phyloP scores from a whole-genome alignment of 2,113 vertebrate species.

The Forbesichthys agassizii region DNA sequence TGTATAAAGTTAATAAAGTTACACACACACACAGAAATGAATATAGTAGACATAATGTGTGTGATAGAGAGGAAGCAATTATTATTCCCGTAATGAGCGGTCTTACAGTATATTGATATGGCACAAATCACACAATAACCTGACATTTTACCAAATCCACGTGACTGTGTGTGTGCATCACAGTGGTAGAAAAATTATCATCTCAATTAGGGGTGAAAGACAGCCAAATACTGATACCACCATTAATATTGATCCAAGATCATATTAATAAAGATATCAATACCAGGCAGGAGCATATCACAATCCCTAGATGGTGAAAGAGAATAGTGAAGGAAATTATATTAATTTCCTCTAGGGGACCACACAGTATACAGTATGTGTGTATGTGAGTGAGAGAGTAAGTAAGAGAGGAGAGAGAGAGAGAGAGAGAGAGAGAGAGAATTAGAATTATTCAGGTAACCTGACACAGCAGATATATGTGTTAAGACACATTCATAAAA shows the following conservation, averaged over 20 bases:
- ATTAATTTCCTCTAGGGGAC: not conserved
- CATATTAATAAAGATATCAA: constrained; percentile 9
- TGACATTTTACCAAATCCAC: too few species aligned
- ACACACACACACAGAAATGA: too few species aligned
- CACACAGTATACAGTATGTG: not conserved
- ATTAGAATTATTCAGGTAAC: too few species aligned
- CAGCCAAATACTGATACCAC: not conserved
- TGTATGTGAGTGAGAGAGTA: not conserved
- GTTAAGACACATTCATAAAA: too few species aligned
- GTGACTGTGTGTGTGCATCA: too few species aligned
- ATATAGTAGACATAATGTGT: too few species aligned
- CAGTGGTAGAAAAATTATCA: not conserved
- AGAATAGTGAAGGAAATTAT: constrained; percentile 17
- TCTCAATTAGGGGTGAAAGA: not conserved
- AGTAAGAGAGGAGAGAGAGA: not conserved
- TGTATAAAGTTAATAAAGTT: too few species aligned
- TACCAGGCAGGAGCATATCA: constrained; percentile 20
- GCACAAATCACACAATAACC: too few species aligned
- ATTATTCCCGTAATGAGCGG: too few species aligned
- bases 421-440: not conserved
- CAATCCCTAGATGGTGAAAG: not conserved
- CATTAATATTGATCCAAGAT: not conserved
- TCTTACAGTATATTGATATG: too few species aligned
- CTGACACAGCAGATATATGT: too few species aligned
- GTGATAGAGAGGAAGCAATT: too few species aligned